Evolutionary conservation across 1,140 invertebrate species (phyloP).

Genomic region (Atta cephalotes): DNA sequence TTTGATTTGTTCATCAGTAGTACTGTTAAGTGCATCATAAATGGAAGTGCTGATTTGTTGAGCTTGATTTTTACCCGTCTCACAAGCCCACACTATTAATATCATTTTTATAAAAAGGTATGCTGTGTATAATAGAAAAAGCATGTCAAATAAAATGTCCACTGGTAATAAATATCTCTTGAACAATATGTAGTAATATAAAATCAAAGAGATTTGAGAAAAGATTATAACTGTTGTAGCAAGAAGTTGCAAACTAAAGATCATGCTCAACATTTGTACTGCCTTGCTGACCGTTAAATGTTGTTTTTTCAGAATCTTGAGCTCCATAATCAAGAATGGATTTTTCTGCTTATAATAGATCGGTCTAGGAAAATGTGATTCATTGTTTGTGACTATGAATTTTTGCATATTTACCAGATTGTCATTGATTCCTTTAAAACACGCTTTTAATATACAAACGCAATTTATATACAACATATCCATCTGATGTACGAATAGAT

Average conservation of each 20-base stretch:
- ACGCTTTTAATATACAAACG: constrained; percentile 59
- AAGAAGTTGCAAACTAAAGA: constrained; percentile 75
- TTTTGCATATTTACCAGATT: constrained; percentile 68
- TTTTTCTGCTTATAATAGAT: constrained; percentile 74
- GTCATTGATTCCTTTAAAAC: constrained; percentile 76
- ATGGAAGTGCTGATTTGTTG: constrained; percentile 70
- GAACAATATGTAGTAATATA: neutral
- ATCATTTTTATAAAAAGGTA: constrained; percentile 77
- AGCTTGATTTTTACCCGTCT: constrained; percentile 77
- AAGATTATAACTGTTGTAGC: constrained; percentile 58
- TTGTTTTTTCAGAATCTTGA: constrained; percentile 74
- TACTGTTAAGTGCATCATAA: constrained; percentile 75
- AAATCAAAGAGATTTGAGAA: neutral
- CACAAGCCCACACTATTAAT: constrained; percentile 77
- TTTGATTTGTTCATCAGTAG: constrained; percentile 74
- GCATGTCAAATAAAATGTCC: constrained; percentile 33
- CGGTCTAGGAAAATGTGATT: constrained; percentile 70
- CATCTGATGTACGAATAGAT: constrained; percentile 68
- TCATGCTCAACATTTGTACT: constrained; percentile 74
- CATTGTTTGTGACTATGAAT: constrained; percentile 41
- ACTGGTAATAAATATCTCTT: neutral
- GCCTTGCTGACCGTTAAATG: constrained; percentile 78
- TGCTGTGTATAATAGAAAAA: neutral
- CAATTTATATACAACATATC: constrained; percentile 80
- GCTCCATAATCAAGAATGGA: constrained; percentile 74